Conservation (phyloP, 1,140 invertebrate genomes). For the Pseudomyrmex concolor region DNA sequence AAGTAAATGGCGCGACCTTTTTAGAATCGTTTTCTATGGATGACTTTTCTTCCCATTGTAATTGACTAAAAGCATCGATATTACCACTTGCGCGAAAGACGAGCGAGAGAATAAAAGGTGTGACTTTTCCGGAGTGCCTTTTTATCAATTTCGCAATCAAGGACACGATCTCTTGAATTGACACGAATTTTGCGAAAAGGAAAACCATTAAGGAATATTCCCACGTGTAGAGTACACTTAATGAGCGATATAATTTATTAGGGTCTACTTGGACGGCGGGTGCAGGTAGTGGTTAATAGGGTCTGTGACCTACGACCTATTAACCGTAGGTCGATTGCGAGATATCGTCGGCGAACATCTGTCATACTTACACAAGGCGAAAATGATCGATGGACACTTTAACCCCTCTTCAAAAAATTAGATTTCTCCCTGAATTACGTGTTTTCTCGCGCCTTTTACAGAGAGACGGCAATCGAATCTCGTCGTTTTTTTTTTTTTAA, state of each 20-base stretch:
- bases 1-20: conserved; percentile 42
- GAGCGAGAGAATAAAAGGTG: conserved; percentile 2
- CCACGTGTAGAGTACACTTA: conserved; percentile 70
- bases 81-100: conserved; percentile 33
- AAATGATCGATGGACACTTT: too few relatives aligned
- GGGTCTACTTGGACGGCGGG: conserved; percentile 55
- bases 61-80: conserved; percentile 57
- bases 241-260: conserved; percentile 78
- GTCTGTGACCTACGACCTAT: conserved; percentile 68
- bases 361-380: conserved; percentile 16
- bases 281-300: conserved; percentile 71
- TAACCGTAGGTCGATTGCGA: conserved; percentile 62
- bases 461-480: too few relatives aligned
- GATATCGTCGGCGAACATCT: conserved; percentile 54
- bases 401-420: too few relatives aligned
- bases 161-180: too few relatives aligned
- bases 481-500: too few relatives aligned
- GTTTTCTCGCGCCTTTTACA: too few relatives aligned
- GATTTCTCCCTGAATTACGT: too few relatives aligned
- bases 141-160: neutral
- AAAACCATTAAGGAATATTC: conserved; percentile 76
- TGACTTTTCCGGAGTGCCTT: conserved; percentile 5
- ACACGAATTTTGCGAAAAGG: conserved; percentile 55
- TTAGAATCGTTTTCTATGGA: conserved; percentile 52
- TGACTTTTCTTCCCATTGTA: conserved; percentile 49